Conservation (phyloP, 2,797 vertebrate species). For the Sebastes kiyomatsui region DNA sequence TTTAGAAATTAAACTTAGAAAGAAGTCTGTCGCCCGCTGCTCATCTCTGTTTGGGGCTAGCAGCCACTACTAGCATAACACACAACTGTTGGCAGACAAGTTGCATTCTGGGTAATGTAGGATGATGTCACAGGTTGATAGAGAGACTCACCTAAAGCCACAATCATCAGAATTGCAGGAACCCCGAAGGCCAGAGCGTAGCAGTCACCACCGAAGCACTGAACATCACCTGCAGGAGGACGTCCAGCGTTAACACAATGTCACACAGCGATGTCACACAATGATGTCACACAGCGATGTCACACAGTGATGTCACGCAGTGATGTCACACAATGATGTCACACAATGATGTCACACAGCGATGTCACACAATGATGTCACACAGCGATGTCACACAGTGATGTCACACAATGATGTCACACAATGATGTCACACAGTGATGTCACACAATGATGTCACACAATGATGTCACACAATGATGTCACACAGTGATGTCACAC, state of each 20-base stretch:
- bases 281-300: too few species aligned
- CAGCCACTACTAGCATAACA: background rate
- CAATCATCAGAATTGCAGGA: conserved; percentile 91
- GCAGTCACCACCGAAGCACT: conserved; percentile 94
- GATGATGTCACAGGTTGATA: background rate
- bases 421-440: rapidly evolving
- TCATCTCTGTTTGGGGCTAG: too few species aligned
- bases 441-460: too few species aligned
- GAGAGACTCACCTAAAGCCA: conserved; percentile 89
- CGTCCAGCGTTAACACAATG: background rate
- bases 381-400: rapidly evolving
- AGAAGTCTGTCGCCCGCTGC: too few species aligned
- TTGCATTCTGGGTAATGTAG: background rate
- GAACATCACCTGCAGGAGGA: conserved; percentile 87
- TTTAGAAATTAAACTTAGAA: too few species aligned
- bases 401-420: too few species aligned
- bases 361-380: too few species aligned
- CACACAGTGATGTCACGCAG: rapidly evolving
- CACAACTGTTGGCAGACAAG: background rate
- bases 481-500: too few species aligned
- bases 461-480: too few species aligned
- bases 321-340: too few species aligned
- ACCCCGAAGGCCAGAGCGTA: conserved; percentile 96
- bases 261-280: too few species aligned
- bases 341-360: too few species aligned